Conservation (phyloP, 1,140 invertebrate species). For the Lepidurus packardi region DNA sequence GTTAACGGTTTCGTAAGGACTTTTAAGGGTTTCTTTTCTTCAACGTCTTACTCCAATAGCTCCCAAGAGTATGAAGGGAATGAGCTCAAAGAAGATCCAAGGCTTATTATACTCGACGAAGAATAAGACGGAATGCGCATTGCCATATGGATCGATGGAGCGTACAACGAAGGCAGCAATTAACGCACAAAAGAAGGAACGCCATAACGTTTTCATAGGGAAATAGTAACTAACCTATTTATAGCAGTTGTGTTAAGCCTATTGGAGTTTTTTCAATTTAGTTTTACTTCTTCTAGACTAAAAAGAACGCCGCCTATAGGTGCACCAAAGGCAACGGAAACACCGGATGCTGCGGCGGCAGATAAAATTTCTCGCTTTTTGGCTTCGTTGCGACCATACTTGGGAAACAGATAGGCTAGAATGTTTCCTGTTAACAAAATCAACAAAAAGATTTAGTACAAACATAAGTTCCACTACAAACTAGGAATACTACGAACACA, state of each 20-base stretch:
- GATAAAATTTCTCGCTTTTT: constrained; percentile 99
- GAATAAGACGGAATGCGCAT: constrained; percentile 96
- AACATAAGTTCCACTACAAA: background rate
- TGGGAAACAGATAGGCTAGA: constrained; percentile 96
- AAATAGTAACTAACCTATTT: constrained; percentile 95
- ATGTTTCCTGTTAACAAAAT: constrained; percentile 63
- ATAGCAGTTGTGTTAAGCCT: constrained; percentile 33
- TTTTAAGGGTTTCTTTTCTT: background rate
- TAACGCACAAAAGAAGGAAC: constrained; percentile 98
- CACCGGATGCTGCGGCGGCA: constrained; percentile 97
- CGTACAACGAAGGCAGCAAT: constrained; percentile 95
- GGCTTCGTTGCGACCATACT: constrained; percentile 97
- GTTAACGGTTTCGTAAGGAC: background rate
- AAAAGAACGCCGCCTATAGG: constrained; percentile 96
- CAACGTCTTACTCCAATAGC: constrained; percentile 68
- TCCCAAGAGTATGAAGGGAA: constrained; percentile 93
- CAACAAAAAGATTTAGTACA: too few relatives aligned
- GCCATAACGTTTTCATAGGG: constrained; percentile 96
- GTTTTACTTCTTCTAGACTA: constrained; percentile 91
- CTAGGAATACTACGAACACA: background rate
- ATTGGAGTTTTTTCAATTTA: constrained; percentile 7
- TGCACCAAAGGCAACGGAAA: constrained; percentile 97
- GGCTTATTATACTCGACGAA: constrained; percentile 98
- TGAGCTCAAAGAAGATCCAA: constrained; percentile 97
- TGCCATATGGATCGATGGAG: constrained; percentile 98